Percentiles rank a stretch among this genome's conserved stretches.
These are phyloP conservation scores for Pseudopodoces humilis DNA, from an alignment of 2,113 vertebrate species.

Conservation along the genomic window DNA sequence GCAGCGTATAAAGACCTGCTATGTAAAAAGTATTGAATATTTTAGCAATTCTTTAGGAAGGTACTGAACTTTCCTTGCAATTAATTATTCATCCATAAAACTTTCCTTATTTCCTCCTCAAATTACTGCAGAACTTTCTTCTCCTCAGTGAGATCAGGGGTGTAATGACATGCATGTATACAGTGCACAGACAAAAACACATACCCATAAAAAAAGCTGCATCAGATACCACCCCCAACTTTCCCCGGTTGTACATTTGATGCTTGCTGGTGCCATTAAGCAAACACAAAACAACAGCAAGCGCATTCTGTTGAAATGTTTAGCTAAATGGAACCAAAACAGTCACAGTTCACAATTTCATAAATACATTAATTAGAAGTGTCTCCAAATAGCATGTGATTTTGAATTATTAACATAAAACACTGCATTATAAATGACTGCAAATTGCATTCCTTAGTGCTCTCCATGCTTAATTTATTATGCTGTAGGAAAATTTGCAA, in stretches of 20 bases:
- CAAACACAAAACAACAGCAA: slow-evolving; percentile 78
- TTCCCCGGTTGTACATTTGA: slow-evolving; percentile 70
- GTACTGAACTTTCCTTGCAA: slow-evolving; percentile 69
- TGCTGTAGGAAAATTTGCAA: slow-evolving; percentile 82
- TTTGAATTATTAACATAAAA: slow-evolving; percentile 89
- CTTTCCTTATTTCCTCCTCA: slow-evolving; percentile 52
- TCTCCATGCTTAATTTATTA: slow-evolving; percentile 86
- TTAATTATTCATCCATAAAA: slow-evolving; percentile 77
- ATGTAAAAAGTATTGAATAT: slow-evolving; percentile 69
- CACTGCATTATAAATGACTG: slow-evolving; percentile 86
- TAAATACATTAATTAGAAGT: slow-evolving; percentile 88
- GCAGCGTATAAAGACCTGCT: slow-evolving; percentile 54
- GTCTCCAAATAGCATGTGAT: slow-evolving; percentile 86
- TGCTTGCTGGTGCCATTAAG: slow-evolving; percentile 71
- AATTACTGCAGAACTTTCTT: slow-evolving; percentile 35
- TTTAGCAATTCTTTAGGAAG: slow-evolving; percentile 72
- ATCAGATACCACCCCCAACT: slow-evolving; percentile 51
- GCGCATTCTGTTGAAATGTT: slow-evolving; percentile 80
- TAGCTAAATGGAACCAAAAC: slow-evolving; percentile 85
- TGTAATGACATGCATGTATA: neutral
- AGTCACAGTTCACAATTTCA: slow-evolving; percentile 86
- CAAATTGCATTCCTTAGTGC: slow-evolving; percentile 84
- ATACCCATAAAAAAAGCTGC: neutral
- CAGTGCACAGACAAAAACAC: neutral
- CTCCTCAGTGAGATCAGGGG: neutral